These are phyloP conservation scores for Hydrochoerus hydrochaeris DNA, from an alignment of 2,113 vertebrate genomes.

Conservation along the genomic window DNA sequence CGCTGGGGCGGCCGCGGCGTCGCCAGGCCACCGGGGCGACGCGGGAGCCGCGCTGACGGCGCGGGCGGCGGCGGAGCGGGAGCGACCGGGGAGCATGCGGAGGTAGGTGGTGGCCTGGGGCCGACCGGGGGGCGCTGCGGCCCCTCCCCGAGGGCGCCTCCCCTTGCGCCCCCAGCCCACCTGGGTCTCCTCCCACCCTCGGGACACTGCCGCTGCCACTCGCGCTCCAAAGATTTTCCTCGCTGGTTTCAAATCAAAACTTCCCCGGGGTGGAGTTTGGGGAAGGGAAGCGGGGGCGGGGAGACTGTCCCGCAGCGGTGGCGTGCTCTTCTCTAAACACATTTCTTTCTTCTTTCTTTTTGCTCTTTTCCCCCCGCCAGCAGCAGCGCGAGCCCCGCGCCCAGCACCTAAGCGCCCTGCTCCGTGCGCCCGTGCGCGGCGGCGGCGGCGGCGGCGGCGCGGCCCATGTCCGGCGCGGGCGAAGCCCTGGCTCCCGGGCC, in stretches of 20 bases:
- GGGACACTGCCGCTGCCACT: neutral
- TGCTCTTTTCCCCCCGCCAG: neutral
- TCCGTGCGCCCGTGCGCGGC: constrained; percentile 81
- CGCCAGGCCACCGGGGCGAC: neutral
- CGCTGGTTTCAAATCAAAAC: constrained; percentile 68
- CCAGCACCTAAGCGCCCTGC: constrained; percentile 52
- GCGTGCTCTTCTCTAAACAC: constrained; percentile 31
- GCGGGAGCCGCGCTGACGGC: neutral
- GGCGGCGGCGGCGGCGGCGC: constrained; percentile 82
- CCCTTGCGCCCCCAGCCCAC: too few relatives aligned
- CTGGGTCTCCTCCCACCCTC: neutral
- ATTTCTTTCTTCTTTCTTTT: neutral
- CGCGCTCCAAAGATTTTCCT: neutral
- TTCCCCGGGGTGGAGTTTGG: constrained; percentile 66
- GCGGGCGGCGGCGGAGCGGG: neutral
- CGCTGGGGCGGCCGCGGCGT: constrained; percentile 32
- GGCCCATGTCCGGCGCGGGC: constrained; percentile 96
- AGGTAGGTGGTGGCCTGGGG: constrained; percentile 28
- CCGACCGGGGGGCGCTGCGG: neutral
- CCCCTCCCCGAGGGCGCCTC: neutral
- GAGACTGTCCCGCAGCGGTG: constrained; percentile 54
- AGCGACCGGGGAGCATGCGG: neutral
- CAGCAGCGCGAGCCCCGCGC: constrained; percentile 64
- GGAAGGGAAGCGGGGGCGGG: constrained; percentile 61
- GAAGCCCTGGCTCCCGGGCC: constrained; percentile 91